These are phyloP conservation scores for Pecten maximus DNA, from an alignment of 2,888 invertebrate genomes.

Conservation along the genomic window DNA sequence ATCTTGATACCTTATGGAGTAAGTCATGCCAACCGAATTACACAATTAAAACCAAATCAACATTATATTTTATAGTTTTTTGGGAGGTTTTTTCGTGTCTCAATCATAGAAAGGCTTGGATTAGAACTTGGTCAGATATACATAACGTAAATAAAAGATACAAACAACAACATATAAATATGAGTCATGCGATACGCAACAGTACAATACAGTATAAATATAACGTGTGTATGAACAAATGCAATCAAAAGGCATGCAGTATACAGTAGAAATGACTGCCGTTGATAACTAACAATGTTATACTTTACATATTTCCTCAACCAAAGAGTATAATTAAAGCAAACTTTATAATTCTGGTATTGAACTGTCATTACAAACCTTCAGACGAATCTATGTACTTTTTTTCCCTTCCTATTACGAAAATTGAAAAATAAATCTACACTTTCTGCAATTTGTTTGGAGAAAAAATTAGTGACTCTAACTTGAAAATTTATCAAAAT, in stretches of 20 bases:
- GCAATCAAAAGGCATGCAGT: background rate
- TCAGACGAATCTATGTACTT: background rate
- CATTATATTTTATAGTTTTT: no score
- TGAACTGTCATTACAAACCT: background rate
- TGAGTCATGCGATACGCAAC: background rate
- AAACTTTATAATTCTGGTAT: background rate
- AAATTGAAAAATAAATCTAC: background rate
- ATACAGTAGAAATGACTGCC: background rate
- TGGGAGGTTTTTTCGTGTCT: no score
- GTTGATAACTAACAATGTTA: background rate
- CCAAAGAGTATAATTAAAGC: background rate
- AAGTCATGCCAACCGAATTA: no score
- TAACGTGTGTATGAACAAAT: no score
- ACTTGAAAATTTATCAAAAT: background rate
- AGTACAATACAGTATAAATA: background rate
- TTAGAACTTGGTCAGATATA: background rate
- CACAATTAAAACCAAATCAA: no score
- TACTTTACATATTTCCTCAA: background rate
- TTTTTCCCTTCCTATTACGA: background rate
- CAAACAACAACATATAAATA: background rate
- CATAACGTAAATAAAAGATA: no score
- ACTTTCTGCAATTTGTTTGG: background rate
- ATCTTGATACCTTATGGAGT: no score
- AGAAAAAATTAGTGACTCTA: background rate
- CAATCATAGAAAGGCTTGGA: background rate